These are phyloP conservation scores for Coranthus polyacanthus DNA, from an alignment of 2,797 vertebrate genomes.

Conservation along the genomic window DNA sequence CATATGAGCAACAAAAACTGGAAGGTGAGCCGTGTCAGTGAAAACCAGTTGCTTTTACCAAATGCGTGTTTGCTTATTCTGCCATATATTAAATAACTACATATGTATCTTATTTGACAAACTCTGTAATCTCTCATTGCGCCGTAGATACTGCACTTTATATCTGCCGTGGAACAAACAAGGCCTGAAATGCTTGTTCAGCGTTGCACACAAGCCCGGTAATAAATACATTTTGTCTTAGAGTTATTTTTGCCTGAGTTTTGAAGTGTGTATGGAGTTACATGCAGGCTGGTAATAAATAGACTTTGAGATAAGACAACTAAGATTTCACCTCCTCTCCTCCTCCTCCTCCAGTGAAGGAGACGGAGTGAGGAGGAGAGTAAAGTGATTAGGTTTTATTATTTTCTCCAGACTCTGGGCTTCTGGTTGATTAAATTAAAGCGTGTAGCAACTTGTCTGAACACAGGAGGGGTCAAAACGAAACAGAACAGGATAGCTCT, in stretches of 20 bases:
- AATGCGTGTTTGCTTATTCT: no score
- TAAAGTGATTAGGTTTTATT: conserved; percentile 76
- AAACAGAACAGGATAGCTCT: conserved; percentile 53
- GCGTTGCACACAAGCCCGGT: conserved; percentile 38
- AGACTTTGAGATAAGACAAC: conserved; percentile 59
- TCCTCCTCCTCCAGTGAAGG: conserved; percentile 56
- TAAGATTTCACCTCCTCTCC: conserved; percentile 40
- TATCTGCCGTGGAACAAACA: conserved; percentile 31
- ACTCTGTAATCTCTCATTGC: no score
- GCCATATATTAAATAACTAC: no score
- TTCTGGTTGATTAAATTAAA: conserved; percentile 75
- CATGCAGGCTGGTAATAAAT: conserved; percentile 62
- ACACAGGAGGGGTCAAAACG: conserved; percentile 65
- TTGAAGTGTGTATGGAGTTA: conserved; percentile 60
- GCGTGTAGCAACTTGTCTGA: conserved; percentile 65
- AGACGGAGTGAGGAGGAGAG: conserved; percentile 49
- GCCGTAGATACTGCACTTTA: background rate
- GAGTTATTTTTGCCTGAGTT: conserved; percentile 54
- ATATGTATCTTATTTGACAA: no score
- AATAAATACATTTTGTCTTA: conserved; percentile 54
- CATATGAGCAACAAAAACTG: no score
- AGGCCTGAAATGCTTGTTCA: conserved; percentile 29
- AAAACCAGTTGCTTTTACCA: no score
- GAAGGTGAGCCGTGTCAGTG: no score
- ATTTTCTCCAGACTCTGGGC: conserved; percentile 70